Percentiles rank a stretch among this genome's conserved stretches.
Evolutionary conservation across 2,113 vertebrate genomes (phyloP).

Genomic region (Cairina moschata): DNA sequence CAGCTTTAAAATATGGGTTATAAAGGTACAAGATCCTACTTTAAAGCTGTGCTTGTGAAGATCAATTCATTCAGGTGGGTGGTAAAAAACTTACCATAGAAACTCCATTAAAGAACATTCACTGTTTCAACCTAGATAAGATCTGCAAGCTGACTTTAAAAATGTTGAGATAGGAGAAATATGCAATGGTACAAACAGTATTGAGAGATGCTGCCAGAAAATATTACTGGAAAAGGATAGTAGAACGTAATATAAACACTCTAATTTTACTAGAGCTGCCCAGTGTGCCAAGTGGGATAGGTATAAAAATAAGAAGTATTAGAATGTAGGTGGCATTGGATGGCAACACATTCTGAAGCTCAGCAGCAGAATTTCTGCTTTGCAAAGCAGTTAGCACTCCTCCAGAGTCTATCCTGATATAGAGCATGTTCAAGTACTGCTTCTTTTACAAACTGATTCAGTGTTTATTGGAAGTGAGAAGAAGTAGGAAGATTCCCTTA

Average conservation of each 20-base stretch:
- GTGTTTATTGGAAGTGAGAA: neutral
- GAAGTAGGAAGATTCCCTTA: neutral
- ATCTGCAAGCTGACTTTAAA: neutral
- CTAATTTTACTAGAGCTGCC: neutral
- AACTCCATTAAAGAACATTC: slow-evolving; percentile 15
- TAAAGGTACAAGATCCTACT: slow-evolving; percentile 41
- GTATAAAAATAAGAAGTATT: neutral
- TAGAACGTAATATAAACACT: neutral
- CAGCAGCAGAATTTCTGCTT: neutral
- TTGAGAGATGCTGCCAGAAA: neutral
- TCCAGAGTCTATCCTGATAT: neutral
- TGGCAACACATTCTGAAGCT: neutral
- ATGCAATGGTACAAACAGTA: neutral
- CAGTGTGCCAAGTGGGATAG: neutral
- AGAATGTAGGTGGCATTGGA: neutral
- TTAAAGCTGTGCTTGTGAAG: slow-evolving; percentile 22
- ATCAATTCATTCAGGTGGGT: slow-evolving; percentile 17
- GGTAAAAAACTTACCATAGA: slow-evolving; percentile 26
- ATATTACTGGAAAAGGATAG: neutral
- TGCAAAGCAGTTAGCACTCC: neutral
- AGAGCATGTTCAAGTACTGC: neutral
- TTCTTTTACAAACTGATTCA: neutral
- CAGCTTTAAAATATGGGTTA: slow-evolving; percentile 48
- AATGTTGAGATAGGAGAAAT: neutral
- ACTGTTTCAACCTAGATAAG: neutral